Base-by-base conservation (phyloP, 1,140 invertebrate genomes). In the Sycophila sp. region DNA sequence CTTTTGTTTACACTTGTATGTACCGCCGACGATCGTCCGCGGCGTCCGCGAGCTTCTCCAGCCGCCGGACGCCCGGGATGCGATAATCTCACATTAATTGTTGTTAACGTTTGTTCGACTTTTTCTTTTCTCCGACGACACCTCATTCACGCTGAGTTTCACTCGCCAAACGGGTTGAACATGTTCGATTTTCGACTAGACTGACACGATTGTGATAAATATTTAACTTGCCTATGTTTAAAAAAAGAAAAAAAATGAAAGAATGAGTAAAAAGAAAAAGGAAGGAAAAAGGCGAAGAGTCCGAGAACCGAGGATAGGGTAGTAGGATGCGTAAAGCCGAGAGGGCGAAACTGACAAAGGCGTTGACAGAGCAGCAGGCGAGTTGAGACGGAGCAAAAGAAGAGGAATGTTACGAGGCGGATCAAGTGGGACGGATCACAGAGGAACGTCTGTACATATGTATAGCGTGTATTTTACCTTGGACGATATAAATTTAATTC, bases 201-300 rank as follows among this genome's bases (percentile, higher is more conserved):
- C 81, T 83, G 80, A 82, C 80, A 85, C 82, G 82, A 86, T 86
- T 85, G 83, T 85, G 83, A 86, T 85, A 85, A 83, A 85, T 84
- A 85, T 85, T 85, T 85, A 85, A 85, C 85, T 72, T 72, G 62
- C 72, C 66, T 72, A 67, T 62, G 72, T 73, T 73, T 42, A 60
- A 47, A 63, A 65, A 63, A 45, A 26, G 34, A 56, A 65, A 34
- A 67, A 34, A 58, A 8, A n/a, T n/a, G 22, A n/a, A n/a, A 69
- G 49, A 59, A 63, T 36, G 36, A 47, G 42, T 34, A 65, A 60
- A 30, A 68, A 68, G 49, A 38, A 53, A 34, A 70, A 49, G 66
- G 42, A 69, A 40, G 26, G 28, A 60, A 30, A 38, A 72, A 62
- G 11, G 58, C 56, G 42, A 70, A 4, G 42, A 59, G 51, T 60